Percentiles rank a stretch among this genome's conserved stretches.
Conservation (phyloP, 2,888 invertebrate genomes). For the Drosophila ochracea region DNA sequence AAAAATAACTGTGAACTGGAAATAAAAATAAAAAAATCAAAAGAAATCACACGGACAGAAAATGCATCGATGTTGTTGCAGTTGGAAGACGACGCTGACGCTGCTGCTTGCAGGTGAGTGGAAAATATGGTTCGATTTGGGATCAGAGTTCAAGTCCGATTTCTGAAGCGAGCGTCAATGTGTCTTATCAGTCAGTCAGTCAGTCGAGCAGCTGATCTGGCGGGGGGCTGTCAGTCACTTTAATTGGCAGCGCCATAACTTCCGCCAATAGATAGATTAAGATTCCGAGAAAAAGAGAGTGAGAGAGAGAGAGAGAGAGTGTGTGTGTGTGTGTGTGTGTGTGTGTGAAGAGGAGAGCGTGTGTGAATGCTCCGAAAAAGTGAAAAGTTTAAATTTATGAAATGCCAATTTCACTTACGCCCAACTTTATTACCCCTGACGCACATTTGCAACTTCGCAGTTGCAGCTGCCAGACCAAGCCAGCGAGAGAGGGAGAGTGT, state of each 20-base stretch:
- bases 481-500: neutral
- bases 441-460: slow-evolving; percentile 83
- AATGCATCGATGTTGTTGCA: slow-evolving; percentile 55
- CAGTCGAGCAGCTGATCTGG: slow-evolving; percentile 16
- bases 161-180: slow-evolving; percentile 1
- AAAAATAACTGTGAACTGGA: slow-evolving; percentile 29
- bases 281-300: neutral
- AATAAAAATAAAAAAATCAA: neutral
- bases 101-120: slow-evolving; percentile 62
- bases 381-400: slow-evolving; percentile 76
- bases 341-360: neutral
- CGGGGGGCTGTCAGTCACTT: slow-evolving; percentile 41
- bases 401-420: slow-evolving; percentile 83
- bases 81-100: slow-evolving; percentile 49
- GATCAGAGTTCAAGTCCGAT: slow-evolving; percentile 6
- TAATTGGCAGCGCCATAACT: slow-evolving; percentile 46
- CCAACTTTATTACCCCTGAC: slow-evolving; percentile 83
- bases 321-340: no score
- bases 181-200: slow-evolving; percentile 25
- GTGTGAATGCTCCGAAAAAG: slow-evolving; percentile 12
- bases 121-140: slow-evolving; percentile 18
- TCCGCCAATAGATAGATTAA: slow-evolving; percentile 13
- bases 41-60: slow-evolving; percentile 3
- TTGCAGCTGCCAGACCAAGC: slow-evolving; percentile 57
- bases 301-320: no score